Base-by-base conservation (phyloP, 2,888 invertebrate species). In the Dascillus cervinus region DNA sequence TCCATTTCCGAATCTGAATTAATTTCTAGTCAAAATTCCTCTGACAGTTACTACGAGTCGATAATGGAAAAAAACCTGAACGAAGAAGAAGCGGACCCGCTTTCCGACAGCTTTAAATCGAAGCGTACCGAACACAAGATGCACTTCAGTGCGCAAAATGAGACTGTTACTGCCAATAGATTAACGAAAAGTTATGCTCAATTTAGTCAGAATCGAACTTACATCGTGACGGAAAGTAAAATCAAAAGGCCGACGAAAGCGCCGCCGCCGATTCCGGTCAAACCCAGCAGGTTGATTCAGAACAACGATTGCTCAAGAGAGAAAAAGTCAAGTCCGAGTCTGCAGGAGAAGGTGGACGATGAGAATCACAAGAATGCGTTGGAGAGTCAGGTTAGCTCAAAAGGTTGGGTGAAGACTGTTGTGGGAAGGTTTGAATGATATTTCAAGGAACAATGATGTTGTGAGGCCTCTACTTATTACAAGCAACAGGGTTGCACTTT, bases 351-450 rank as follows among this genome's bases (percentile, higher is more conserved):
- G 11, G 11, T 23, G 21, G 15, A 24, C 13, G 22, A 29, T 20
- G 29, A 26, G 9, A 10, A 30, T 24, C 26, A 22, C 4, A 23
- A 26, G 13, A 33, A 11, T n/a, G 23, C 8, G 8, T 6, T 8
- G 8, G 17, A 4, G 8, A 17, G 4, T 8, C 29, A 28, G 11
- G 25, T 34, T 15, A 37, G 37, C 19, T 56, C 64, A 3, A 73
- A 73, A 63, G 77, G 76, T 48, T 83, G 82, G 82, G 83, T 83
- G 0, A 79, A 78, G 52, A 77, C 82, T 50, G 78, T 83, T 50
- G 79, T 82, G 8, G 79, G 77, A 46, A 75, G 79, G 67, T 75
- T 82, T 54, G 81, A 82, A 70, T 77, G 59, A 64, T 50, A 44
- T 33, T 43, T 39, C 37, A 40, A 42, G 43, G 39, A 46, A 24